Conservation (phyloP, 2,888 invertebrate genomes). For the Heliconius aoede region DNA sequence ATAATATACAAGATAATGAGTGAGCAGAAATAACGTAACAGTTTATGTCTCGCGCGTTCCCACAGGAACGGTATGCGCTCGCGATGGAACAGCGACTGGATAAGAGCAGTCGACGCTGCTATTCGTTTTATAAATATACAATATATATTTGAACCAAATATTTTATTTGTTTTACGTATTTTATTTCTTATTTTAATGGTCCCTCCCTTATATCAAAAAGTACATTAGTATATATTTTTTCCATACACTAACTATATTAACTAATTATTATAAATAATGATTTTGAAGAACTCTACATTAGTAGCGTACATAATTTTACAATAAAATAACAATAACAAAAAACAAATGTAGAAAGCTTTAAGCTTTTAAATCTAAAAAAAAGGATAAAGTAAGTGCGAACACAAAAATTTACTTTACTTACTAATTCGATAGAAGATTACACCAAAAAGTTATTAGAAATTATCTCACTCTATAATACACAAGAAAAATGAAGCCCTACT, state of each 20-base stretch:
- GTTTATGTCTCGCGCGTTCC: constrained; percentile 82
- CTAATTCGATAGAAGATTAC: too few species aligned
- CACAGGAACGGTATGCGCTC: constrained; percentile 82
- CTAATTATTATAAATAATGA: not conserved
- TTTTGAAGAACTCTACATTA: not conserved
- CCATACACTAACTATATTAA: too few species aligned
- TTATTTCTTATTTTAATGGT: not conserved
- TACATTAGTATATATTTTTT: too few species aligned
- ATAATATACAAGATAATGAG: constrained; percentile 80
- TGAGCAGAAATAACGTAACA: constrained; percentile 82
- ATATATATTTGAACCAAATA: too few species aligned
- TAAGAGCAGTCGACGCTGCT: constrained; percentile 47
- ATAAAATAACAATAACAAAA: not conserved
- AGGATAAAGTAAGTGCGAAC: too few species aligned
- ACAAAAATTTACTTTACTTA: not conserved
- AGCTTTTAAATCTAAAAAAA: not conserved
- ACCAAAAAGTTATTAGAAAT: too few species aligned
- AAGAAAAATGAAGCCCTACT: not conserved
- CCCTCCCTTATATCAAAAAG: too few species aligned
- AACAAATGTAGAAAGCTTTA: not conserved
- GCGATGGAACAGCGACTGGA: constrained; percentile 57
- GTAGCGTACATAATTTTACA: not conserved
- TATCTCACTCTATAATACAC: not conserved
- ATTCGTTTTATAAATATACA: not conserved
- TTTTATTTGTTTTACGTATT: not conserved